Evolutionary conservation across 1,140 invertebrate genomes (phyloP).

Genomic region (Leptinotarsa lineolata): DNA sequence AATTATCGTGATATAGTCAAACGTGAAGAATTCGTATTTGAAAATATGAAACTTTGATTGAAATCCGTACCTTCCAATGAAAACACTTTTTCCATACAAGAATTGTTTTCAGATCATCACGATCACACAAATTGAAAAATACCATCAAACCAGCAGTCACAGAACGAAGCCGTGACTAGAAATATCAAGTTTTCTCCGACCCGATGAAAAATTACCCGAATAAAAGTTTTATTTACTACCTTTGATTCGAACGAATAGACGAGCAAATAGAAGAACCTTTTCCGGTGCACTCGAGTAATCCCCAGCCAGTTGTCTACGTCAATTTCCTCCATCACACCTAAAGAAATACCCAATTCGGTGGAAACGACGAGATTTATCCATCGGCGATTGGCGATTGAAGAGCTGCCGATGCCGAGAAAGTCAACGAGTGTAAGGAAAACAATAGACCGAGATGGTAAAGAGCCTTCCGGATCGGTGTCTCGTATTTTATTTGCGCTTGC

Average conservation of each 20-base stretch:
- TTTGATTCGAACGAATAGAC: background rate
- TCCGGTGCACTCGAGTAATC: slow-evolving; percentile 6
- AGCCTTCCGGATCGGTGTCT: slow-evolving; percentile 29
- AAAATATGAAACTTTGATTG: too few relatives aligned
- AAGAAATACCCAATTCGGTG: slow-evolving; percentile 17
- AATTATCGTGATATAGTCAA: too few relatives aligned
- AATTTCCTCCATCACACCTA: slow-evolving; percentile 4
- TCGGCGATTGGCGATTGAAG: slow-evolving; percentile 16
- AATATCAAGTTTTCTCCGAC: too few relatives aligned
- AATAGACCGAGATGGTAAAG: slow-evolving; percentile 32
- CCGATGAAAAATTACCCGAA: too few relatives aligned
- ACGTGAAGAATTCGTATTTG: too few relatives aligned
- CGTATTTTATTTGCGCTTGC: slow-evolving; percentile 36
- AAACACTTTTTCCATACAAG: too few relatives aligned
- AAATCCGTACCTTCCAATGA: too few relatives aligned
- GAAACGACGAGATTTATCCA: slow-evolving; percentile 20
- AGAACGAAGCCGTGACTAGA: too few relatives aligned
- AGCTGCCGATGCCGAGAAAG: background rate
- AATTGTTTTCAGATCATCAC: too few relatives aligned
- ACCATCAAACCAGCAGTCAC: too few relatives aligned
- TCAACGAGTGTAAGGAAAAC: slow-evolving; percentile 10
- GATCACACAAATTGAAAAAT: too few relatives aligned
- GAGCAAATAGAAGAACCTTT: background rate
- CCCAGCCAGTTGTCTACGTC: slow-evolving; percentile 9
- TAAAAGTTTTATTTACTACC: too few relatives aligned